phyloP scores from a whole-genome alignment of 2,888 invertebrate species.

The Venustoraphidia nigricollis region DNA sequence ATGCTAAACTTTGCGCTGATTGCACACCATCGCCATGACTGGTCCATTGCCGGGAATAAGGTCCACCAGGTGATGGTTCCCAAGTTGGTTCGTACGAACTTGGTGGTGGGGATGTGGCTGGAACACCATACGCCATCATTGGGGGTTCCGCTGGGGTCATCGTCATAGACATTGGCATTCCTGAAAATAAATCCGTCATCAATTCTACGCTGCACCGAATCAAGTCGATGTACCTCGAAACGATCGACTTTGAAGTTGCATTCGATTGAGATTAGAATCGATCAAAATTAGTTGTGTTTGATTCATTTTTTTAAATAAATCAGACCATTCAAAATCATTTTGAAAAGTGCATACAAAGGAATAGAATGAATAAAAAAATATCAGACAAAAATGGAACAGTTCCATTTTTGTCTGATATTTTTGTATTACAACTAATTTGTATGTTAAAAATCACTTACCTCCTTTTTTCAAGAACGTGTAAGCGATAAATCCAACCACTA shows the following conservation, averaged over 20 bases:
- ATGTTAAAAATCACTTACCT: slow-evolving; percentile 32
- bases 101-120: slow-evolving; percentile 44
- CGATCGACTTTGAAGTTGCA: no score
- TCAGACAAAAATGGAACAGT: no score
- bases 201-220: background rate
- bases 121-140: slow-evolving; percentile 49
- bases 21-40: slow-evolving; percentile 20
- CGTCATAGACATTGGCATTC: slow-evolving; percentile 55
- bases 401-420: no score
- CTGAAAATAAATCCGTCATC: slow-evolving; percentile 21
- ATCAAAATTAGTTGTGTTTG: no score
- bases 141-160: slow-evolving; percentile 38
- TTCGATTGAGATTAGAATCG: no score
- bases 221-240: no score
- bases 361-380: no score
- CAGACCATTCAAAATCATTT: no score
- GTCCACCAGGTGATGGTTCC: slow-evolving; percentile 56
- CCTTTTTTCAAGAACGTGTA: slow-evolving; percentile 66
- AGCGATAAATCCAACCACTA: slow-evolving; percentile 68
- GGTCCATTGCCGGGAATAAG: slow-evolving; percentile 67
- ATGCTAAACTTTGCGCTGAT: slow-evolving; percentile 45
- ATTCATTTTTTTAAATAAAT: no score
- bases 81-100: slow-evolving; percentile 60
- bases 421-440: background rate
- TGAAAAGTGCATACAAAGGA: no score